A percentile compares a stretch with the other conserved stretches of the same genome.
Evolutionary conservation across 2,113 vertebrate species (phyloP).

Genomic region (Sminthopsis crassicaudata): DNA sequence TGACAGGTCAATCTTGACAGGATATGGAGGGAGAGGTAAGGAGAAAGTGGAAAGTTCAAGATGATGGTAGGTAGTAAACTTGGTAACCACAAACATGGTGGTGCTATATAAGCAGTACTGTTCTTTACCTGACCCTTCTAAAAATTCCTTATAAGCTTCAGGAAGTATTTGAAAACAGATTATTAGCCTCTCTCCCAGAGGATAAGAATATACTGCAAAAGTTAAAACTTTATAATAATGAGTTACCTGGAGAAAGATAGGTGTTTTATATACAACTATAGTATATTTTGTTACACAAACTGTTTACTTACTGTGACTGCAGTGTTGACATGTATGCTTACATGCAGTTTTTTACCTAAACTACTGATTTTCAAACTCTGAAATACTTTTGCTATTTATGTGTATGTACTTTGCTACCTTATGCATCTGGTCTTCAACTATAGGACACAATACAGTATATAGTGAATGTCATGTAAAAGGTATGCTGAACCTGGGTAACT

Average conservation of each 20-base stretch:
- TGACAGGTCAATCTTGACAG: not conserved
- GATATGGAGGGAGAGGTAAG: not conserved
- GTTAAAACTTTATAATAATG: not conserved
- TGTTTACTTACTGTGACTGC: not conserved
- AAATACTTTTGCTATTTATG: not conserved
- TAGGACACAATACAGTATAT: not conserved
- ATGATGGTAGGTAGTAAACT: not conserved
- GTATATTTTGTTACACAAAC: no score
- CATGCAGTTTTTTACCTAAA: no score
- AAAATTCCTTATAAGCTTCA: not conserved
- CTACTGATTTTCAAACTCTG: no score
- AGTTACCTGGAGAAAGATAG: not conserved
- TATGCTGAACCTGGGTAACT: not conserved
- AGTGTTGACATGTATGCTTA: no score
- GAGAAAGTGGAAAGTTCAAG: not conserved
- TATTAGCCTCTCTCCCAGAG: not conserved
- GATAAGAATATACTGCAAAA: not conserved
- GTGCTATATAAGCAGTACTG: not conserved
- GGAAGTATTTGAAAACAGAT: not conserved
- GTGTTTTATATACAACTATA: no score
- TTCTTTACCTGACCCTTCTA: not conserved
- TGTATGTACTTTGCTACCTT: no score
- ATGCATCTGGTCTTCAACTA: not conserved
- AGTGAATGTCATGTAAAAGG: not conserved
- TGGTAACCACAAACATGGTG: not conserved